These are phyloP conservation scores for Nipponia nippon DNA, from an alignment of 2,113 vertebrate species.

Conservation along the genomic window DNA sequence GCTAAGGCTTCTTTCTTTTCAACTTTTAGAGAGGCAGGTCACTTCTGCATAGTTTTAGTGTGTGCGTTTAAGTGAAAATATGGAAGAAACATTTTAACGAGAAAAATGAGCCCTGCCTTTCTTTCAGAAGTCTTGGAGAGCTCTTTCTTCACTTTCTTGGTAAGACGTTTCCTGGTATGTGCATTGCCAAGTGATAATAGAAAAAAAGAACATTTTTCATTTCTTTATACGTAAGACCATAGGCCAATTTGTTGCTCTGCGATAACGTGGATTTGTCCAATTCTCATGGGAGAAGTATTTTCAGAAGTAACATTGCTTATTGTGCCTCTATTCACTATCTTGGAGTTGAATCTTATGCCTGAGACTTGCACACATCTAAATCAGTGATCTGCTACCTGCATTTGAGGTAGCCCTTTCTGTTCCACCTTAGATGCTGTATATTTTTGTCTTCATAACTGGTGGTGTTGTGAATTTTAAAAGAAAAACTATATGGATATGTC, in stretches of 20 bases:
- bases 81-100: background rate
- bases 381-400: background rate
- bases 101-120: background rate
- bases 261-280: background rate
- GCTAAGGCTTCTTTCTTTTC: background rate
- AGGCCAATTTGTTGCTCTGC: background rate
- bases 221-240: background rate
- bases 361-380: background rate
- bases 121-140: background rate
- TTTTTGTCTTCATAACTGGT: background rate
- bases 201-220: background rate
- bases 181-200: background rate
- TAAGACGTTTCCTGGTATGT: background rate
- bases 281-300: background rate
- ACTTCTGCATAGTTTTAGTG: background rate
- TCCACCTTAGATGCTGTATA: background rate
- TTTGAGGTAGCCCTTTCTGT: background rate
- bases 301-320: background rate
- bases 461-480: background rate
- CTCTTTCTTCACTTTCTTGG: background rate
- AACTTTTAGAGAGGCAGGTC: background rate
- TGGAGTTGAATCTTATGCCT: background rate
- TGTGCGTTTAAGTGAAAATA: background rate
- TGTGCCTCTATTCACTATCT: rapidly evolving
- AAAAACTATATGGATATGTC: background rate